These are phyloP conservation scores for Magallana gigas DNA, from an alignment of 1,140 invertebrate species.

Conservation along the genomic window DNA sequence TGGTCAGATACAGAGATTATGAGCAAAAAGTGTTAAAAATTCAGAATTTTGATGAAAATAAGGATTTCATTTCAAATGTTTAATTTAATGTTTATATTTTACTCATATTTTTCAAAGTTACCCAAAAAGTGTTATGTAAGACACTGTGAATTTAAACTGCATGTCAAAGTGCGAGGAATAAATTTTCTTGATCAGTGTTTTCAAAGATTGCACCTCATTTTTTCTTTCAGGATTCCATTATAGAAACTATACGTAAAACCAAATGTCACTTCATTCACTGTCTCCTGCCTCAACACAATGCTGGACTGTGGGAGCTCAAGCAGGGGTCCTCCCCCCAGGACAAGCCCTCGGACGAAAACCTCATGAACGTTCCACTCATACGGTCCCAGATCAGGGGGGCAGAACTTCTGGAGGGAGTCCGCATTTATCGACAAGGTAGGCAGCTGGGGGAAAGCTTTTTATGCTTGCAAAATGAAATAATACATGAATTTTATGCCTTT, in stretches of 20 bases:
- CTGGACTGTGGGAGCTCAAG: constrained; percentile 82
- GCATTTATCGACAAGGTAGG: constrained; percentile 91
- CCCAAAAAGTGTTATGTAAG: too few relatives aligned
- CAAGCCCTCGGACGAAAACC: constrained; percentile 81
- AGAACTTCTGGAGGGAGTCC: constrained; percentile 92
- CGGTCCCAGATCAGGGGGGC: constrained; percentile 92
- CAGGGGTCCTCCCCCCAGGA: constrained; percentile 51
- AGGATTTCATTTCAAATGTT: too few relatives aligned
- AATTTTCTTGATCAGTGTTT: too few relatives aligned
- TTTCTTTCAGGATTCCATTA: constrained; percentile 87
- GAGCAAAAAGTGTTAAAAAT: too few relatives aligned
- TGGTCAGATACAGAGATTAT: too few relatives aligned
- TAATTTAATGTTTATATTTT: too few relatives aligned
- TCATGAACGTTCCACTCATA: constrained; percentile 92
- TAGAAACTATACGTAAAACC: constrained; percentile 91
- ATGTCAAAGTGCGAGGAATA: too few relatives aligned
- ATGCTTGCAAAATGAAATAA: background rate
- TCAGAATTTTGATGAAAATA: too few relatives aligned
- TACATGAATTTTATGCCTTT: too few relatives aligned
- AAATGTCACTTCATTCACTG: constrained; percentile 93
- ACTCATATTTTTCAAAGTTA: too few relatives aligned
- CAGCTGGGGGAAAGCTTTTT: background rate
- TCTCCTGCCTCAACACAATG: constrained; percentile 89
- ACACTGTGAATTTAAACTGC: too few relatives aligned
- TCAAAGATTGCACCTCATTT: too few relatives aligned